Base-by-base conservation (phyloP, 1,140 invertebrate genomes). In the Philotrypesis tridentata region DNA sequence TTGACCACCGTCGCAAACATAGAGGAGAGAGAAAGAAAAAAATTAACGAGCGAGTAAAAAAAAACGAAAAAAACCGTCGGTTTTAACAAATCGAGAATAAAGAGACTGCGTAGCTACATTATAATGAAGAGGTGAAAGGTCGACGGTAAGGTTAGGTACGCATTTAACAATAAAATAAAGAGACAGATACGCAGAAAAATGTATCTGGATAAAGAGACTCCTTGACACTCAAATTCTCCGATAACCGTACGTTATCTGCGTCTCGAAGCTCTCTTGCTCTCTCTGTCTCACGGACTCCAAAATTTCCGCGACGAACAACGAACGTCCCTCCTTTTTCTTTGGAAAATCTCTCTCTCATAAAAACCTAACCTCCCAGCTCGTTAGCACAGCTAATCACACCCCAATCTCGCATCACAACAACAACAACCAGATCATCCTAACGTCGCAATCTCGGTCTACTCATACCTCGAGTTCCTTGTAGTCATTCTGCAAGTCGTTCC, bases 401-500 rank as follows among this genome's bases (percentile, higher is more conserved):
- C n/a, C n/a, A n/a, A n/a, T n/a, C n/a, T n/a, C n/a, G n/a, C n/a
- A n/a, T n/a, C n/a, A n/a, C n/a, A n/a, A n/a, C n/a, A n/a, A n/a
- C n/a, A n/a, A n/a, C n/a, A n/a, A n/a, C n/a, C n/a, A n/a, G n/a
- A n/a, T n/a, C n/a, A n/a, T n/a, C n/a, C n/a, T n/a, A n/a, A n/a
- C n/a, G n/a, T n/a, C n/a, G n/a, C n/a, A n/a, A n/a, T n/a, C n/a
- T n/a, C n/a, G n/a, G n/a, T n/a, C n/a, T n/a, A n/a, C n/a, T n/a
- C n/a, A n/a, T 92, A 96, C 95, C 94, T 96, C 95, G 25, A 96
- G 91, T 67, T 93, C 92, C 90, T 96, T 96, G 86, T 94, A 96
- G 87, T 97, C 96, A 55, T 92, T 92, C n/a, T 93, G 90, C 82
- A 97, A 91, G 86, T 97, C 96, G 71, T 95, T 93, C 95, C 96